Base-by-base conservation (phyloP, 2,888 invertebrate genomes). In the Brachyptera risi region DNA sequence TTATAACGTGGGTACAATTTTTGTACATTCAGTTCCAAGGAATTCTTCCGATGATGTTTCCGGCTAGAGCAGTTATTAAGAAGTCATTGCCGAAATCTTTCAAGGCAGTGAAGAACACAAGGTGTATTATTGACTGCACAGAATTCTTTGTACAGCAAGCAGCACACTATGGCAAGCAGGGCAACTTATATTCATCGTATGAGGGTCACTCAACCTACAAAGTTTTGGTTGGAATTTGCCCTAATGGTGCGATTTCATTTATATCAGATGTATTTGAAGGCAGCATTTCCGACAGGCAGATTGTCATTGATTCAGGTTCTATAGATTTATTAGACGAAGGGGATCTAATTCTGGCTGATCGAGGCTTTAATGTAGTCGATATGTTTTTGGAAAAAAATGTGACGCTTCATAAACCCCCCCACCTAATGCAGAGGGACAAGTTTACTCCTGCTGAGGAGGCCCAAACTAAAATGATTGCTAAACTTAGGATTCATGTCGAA, bases 91-190 rank as follows among this genome's bases (percentile, higher is more conserved):
- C 56, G 15, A 5, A 4, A 56, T 56, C 35, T 23, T 56, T 56
- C 37, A 56, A 35, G 15, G 35, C 17, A 11, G 27, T 56, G 17
- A 35, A 35, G 3, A 56, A 56, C 21, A 21, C 40, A 31, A 17
- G 56, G 9, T 56, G 56, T 23, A 37, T 56, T 31, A 38, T 56
- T 11, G 56, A 56, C n/a, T 35, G 15, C 15, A 56, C 56, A 4
- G 56, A 56, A 56, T 38, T 56, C 3, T 23, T 24, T 21, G 40
- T 56, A 1, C 56, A 56, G 17, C 37, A 56, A n/a, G 37, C 56
- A 5, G 1, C 37, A 2, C 21, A 56, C 35, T 37, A 35, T 35
- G 56, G 40, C 9, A 35, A 56, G 35, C 56, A 56, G 24, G 40
- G 56, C 11, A 56, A 56, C 15, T 38, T 38, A 13, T 37, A 31